phyloP scores from a whole-genome alignment of 2,797 vertebrate species.

The Phoebastria nigripes region DNA sequence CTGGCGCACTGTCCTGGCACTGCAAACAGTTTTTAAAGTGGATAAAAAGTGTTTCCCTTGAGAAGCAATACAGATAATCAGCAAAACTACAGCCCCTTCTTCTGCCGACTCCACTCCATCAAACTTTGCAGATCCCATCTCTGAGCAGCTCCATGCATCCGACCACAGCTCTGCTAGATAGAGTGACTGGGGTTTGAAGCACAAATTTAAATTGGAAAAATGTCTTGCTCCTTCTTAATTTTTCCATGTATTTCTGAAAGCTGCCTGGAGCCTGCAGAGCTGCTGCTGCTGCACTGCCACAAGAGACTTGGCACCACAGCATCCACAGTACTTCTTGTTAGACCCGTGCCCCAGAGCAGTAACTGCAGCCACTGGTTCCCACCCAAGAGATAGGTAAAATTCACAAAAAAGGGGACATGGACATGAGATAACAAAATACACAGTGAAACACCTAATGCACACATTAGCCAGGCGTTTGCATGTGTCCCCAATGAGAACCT shows the following conservation, averaged over 20 bases:
- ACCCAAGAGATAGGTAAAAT: not conserved
- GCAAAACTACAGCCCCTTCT: not conserved
- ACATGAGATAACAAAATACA: not conserved
- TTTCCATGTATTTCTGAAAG: not conserved
- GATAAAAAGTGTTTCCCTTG: not conserved
- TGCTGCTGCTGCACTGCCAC: not conserved
- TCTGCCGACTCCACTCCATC: not conserved
- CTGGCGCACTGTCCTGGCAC: not conserved
- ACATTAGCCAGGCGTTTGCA: fast-evolving
- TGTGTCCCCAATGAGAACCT: not conserved
- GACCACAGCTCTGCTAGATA: not conserved
- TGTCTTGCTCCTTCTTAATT: not conserved
- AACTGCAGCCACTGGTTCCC: not conserved
- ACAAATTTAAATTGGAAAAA: not conserved
- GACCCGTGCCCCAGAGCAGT: fast-evolving
- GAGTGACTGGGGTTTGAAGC: not conserved
- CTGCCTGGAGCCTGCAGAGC: not conserved
- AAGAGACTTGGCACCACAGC: not conserved
- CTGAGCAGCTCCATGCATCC: not conserved
- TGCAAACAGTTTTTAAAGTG: not conserved
- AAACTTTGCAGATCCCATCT: not conserved
- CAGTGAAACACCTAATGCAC: too few species aligned
- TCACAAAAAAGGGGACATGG: not conserved
- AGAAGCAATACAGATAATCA: not conserved
- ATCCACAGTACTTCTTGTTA: fast-evolving